phyloP scores from a whole-genome alignment of 2,888 invertebrate genomes.

The Kuschelorhynchus macadamiae region DNA sequence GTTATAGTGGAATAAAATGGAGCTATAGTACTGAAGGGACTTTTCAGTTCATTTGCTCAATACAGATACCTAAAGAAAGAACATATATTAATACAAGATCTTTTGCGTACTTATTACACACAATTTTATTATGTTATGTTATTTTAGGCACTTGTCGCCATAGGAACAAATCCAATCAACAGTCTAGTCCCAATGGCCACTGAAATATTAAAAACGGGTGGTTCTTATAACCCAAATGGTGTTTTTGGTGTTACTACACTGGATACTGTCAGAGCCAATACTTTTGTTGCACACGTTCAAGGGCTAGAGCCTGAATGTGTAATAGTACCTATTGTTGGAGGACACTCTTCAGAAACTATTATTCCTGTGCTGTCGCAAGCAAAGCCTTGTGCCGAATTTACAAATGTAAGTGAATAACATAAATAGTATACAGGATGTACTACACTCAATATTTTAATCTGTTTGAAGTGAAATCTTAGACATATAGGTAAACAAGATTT shows the following conservation, averaged over 20 bases:
- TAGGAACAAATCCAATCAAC: slow-evolving; percentile 74
- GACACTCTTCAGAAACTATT: slow-evolving; percentile 81
- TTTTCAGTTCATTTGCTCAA: too few relatives aligned
- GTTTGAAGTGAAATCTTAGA: too few relatives aligned
- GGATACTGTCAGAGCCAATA: slow-evolving; percentile 81
- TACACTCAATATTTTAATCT: too few relatives aligned
- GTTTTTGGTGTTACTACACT: slow-evolving; percentile 83
- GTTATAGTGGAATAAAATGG: too few relatives aligned
- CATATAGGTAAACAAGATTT: too few relatives aligned
- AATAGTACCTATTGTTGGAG: slow-evolving; percentile 83
- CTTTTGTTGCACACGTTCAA: slow-evolving; percentile 79
- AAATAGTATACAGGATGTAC: too few relatives aligned
- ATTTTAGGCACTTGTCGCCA: slow-evolving; percentile 68
- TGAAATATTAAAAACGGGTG: slow-evolving; percentile 77
- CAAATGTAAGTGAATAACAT: slow-evolving; percentile 59
- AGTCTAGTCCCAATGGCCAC: slow-evolving; percentile 79
- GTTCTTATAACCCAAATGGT: slow-evolving; percentile 75
- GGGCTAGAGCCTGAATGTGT: slow-evolving; percentile 77
- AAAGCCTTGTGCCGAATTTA: slow-evolving; percentile 68
- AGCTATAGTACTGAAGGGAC: too few relatives aligned
- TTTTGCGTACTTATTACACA: too few relatives aligned
- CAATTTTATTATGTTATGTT: too few relatives aligned
- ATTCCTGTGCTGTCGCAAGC: slow-evolving; percentile 84
- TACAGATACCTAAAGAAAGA: too few relatives aligned
- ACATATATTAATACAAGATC: too few relatives aligned